Evolutionary conservation across 2,797 vertebrate genomes (phyloP).

Genomic region (Pseudochaenichthys georgianus): DNA sequence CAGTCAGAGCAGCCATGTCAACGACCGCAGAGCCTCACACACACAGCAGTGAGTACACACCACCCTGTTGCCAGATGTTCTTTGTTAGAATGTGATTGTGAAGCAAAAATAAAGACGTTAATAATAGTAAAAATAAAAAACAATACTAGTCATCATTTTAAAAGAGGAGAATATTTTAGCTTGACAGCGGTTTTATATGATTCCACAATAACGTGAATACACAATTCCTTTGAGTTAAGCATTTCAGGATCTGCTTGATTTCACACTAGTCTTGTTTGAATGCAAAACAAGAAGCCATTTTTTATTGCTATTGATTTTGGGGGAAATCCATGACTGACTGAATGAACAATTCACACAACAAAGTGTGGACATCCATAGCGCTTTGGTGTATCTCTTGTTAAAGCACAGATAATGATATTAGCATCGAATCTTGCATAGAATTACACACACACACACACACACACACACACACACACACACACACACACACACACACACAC

Average conservation of each 20-base stretch:
- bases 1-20: constrained; percentile 64
- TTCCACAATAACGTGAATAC: neutral
- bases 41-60: constrained; percentile 69
- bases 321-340: constrained; percentile 2
- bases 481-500: neutral
- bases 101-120: neutral
- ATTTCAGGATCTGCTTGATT: neutral
- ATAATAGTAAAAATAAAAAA: neutral
- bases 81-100: neutral
- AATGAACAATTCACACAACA: constrained; percentile 10
- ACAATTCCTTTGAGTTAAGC: neutral
- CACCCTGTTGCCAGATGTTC: constrained; percentile 1
- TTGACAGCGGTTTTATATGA: neutral
- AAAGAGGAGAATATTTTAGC: neutral
- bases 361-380: neutral
- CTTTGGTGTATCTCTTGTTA: neutral
- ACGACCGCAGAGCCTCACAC: constrained; percentile 26
- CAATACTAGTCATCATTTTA: neutral
- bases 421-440: constrained; percentile 1
- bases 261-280: neutral
- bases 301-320: constrained; percentile 24
- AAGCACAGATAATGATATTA: constrained; percentile 2
- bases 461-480: too few relatives aligned
- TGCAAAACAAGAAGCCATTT: neutral
- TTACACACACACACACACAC: neutral